Conservation (phyloP, 2,888 invertebrate species). For the Seira musarum region DNA sequence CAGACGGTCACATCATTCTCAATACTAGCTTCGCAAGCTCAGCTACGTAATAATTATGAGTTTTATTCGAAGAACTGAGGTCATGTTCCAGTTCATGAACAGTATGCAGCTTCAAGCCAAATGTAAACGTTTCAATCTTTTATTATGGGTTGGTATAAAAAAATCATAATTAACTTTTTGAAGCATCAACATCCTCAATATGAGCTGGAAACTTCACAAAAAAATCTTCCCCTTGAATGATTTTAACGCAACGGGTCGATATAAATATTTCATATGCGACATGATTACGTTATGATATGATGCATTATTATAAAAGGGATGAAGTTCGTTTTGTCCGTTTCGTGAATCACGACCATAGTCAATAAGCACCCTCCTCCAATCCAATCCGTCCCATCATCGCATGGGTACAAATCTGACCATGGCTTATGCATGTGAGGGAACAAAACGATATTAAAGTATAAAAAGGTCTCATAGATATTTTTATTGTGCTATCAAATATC, state of each 20-base stretch:
- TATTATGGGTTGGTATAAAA: background rate
- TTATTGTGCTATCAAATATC: slow-evolving; percentile 28
- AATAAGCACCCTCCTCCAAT: background rate
- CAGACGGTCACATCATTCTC: too few relatives aligned
- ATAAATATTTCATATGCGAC: too few relatives aligned
- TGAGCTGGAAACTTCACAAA: too few relatives aligned
- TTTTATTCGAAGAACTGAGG: background rate
- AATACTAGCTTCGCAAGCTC: too few relatives aligned
- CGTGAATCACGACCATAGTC: slow-evolving; percentile 11
- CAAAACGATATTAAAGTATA: too few relatives aligned
- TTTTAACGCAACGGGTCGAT: too few relatives aligned
- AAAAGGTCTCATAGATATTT: too few relatives aligned
- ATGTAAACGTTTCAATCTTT: background rate
- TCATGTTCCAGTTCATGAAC: slow-evolving; percentile 11
- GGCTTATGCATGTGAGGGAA: too few relatives aligned
- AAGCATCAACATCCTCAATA: too few relatives aligned
- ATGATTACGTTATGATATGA: background rate
- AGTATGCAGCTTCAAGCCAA: background rate
- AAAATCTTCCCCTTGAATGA: too few relatives aligned
- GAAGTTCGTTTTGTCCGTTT: background rate
- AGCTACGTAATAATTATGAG: background rate
- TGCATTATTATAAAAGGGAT: background rate
- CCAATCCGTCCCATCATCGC: too few relatives aligned
- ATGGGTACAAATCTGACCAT: too few relatives aligned
- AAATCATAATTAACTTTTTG: background rate